phyloP scores from a whole-genome alignment of 30 jellyfish, hydroid and myxozoan species.

The Aurelia sp. region DNA sequence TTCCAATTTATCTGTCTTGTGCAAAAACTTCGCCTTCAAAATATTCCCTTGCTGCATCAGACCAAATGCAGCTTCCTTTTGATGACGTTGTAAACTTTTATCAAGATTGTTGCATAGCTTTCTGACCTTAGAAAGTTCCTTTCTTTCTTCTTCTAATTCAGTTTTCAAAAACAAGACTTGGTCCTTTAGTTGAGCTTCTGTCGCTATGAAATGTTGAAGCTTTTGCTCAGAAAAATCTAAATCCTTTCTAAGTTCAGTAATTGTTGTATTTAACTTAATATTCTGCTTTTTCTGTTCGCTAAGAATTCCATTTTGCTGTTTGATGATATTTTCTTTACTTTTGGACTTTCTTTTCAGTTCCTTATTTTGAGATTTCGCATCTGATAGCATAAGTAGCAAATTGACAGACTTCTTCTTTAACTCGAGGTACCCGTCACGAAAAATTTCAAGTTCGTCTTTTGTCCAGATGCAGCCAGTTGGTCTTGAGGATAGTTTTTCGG shows the following conservation, averaged over 20 bases:
- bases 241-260: slow-evolving; percentile 47
- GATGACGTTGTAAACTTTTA: background rate
- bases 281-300: slow-evolving; percentile 45
- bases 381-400: slow-evolving; percentile 47
- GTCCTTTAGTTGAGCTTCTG: slow-evolving; percentile 42
- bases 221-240: slow-evolving; percentile 12
- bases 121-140: slow-evolving; percentile 3
- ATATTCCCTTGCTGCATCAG: slow-evolving; percentile 24
- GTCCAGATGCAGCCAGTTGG: slow-evolving; percentile 44
- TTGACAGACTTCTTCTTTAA: slow-evolving; percentile 49
- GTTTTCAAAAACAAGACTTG: slow-evolving; percentile 22
- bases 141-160: slow-evolving; percentile 45
- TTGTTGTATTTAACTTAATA: slow-evolving; percentile 45
- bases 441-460: slow-evolving; percentile 59
- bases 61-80: slow-evolving; percentile 10
- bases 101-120: slow-evolving; percentile 9
- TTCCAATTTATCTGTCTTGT: slow-evolving; percentile 11
- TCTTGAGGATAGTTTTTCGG: too few relatives aligned
- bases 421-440: slow-evolving; percentile 49
- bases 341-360: slow-evolving; percentile 39
- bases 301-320: slow-evolving; percentile 6
- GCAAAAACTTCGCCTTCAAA: slow-evolving; percentile 25
- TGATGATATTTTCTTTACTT: slow-evolving; percentile 1
- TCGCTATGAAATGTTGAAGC: background rate
- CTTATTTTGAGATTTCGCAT: slow-evolving; percentile 23